These are phyloP conservation scores for Spinus olivaceus DNA, from an alignment of 2,797 vertebrate genomes.

Conservation along the genomic window DNA sequence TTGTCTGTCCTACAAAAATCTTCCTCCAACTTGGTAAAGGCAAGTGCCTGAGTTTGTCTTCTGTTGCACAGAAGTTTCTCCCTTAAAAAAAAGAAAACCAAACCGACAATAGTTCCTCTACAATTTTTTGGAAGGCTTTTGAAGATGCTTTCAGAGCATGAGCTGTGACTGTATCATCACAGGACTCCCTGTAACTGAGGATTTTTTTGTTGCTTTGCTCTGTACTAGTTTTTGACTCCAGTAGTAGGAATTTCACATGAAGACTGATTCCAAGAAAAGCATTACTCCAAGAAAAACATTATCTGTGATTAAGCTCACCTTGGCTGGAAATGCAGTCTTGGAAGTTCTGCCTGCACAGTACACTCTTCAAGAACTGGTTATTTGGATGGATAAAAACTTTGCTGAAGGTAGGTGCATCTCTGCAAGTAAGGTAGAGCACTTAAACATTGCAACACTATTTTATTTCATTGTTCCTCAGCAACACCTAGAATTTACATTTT, in stretches of 20 bases:
- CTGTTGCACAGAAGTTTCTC: not conserved
- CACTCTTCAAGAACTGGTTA: not conserved
- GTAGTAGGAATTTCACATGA: not conserved
- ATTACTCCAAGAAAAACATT: not conserved
- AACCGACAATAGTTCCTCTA: fast-evolving
- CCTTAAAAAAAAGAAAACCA: fast-evolving
- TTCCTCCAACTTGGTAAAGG: not conserved
- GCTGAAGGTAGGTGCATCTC: not conserved
- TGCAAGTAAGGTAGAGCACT: not conserved
- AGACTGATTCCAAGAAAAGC: not conserved
- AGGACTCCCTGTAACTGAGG: not conserved
- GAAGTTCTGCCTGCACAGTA: not conserved
- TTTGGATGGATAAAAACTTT: not conserved
- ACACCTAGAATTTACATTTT: not conserved
- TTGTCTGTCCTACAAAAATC: not conserved
- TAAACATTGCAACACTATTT: not conserved
- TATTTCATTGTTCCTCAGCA: not conserved
- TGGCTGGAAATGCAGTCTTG: not conserved
- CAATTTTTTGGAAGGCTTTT: not conserved
- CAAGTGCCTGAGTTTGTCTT: not conserved
- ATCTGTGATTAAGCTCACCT: not conserved
- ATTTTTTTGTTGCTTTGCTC: not conserved
- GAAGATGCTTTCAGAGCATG: not conserved
- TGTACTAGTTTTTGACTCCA: not conserved
- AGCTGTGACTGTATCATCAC: not conserved